Conservation (phyloP, 2,888 invertebrate genomes). For the Lagria hirta region DNA sequence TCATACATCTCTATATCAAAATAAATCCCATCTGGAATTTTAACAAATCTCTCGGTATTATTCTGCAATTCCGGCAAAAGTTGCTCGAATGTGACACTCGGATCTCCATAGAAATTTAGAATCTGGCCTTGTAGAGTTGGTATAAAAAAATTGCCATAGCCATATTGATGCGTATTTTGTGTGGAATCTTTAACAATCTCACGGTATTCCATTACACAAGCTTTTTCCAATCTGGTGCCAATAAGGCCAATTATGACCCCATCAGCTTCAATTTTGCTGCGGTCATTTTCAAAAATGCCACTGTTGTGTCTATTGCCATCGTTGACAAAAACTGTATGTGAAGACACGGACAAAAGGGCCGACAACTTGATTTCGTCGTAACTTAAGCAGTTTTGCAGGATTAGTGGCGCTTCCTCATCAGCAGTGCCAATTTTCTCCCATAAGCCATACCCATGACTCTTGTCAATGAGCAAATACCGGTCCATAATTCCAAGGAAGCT, state of each 20-base stretch:
- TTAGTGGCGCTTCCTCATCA: constrained; percentile 57
- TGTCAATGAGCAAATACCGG: constrained; percentile 57
- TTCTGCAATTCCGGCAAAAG: constrained; percentile 4
- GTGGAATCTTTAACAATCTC: constrained; percentile 42
- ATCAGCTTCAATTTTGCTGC: constrained; percentile 48
- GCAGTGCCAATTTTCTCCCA: constrained; percentile 64
- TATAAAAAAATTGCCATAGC: constrained; percentile 29
- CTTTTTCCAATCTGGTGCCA: constrained; percentile 58
- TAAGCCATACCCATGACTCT: constrained; percentile 54
- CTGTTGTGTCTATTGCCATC: constrained; percentile 59
- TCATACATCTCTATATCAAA: constrained; percentile 48
- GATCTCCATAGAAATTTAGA: constrained; percentile 32
- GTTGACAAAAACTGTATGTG: constrained; percentile 63
- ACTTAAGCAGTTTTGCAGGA: constrained; percentile 60
- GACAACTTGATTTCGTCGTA: constrained; percentile 68
- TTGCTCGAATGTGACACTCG: constrained; percentile 24
- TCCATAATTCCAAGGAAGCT: constrained; percentile 57
- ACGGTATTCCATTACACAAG: constrained; percentile 61
- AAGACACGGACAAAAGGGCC: constrained; percentile 62
- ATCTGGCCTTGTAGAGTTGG: constrained; percentile 26
- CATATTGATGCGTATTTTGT: constrained; percentile 55
- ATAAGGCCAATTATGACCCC: constrained; percentile 57
- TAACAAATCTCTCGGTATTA: constrained; percentile 26
- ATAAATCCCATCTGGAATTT: constrained; percentile 21
- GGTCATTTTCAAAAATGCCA: constrained; percentile 56